Evolutionary conservation across 1,140 invertebrate genomes (phyloP).

Genomic region (Drosophila biarmipes): DNA sequence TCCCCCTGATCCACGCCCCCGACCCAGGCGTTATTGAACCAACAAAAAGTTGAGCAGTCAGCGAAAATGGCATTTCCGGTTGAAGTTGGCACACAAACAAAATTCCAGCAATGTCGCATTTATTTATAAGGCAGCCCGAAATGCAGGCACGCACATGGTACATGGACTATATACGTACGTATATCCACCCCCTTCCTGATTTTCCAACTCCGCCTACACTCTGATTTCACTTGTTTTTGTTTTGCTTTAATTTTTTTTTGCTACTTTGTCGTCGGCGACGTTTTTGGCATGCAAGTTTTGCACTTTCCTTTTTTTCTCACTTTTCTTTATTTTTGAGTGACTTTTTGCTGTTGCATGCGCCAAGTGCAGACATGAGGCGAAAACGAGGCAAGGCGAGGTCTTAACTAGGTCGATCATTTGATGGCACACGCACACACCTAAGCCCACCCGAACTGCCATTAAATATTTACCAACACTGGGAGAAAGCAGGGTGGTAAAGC

Average conservation of each 20-base stretch:
- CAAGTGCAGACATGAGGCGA: conserved; percentile 44
- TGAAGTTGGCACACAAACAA: conserved; percentile 43
- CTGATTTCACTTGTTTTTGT: conserved; percentile 19
- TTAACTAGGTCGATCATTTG: conserved; percentile 70
- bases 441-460: conserved; percentile 4
- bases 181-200: not conserved
- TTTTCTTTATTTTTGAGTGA: conserved; percentile 32
- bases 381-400: conserved; percentile 42
- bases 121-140: conserved; percentile 56
- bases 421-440: conserved; percentile 34
- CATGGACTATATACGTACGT: no score
- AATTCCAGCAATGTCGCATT: conserved; percentile 71
- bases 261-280: conserved; percentile 23
- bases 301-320: conserved; percentile 40
- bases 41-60: conserved; percentile 46
- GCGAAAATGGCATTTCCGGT: conserved; percentile 75
- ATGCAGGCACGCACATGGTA: conserved; percentile 23
- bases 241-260: conserved; percentile 13
- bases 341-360: conserved; percentile 48
- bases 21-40: conserved; percentile 52
- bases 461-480: conserved; percentile 21
- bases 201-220: conserved; percentile 21
- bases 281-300: conserved; percentile 59
- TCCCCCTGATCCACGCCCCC: not conserved
- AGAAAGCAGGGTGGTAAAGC: not conserved